Conservation (phyloP, 2,888 invertebrate species). For the Stenurella melanura region DNA sequence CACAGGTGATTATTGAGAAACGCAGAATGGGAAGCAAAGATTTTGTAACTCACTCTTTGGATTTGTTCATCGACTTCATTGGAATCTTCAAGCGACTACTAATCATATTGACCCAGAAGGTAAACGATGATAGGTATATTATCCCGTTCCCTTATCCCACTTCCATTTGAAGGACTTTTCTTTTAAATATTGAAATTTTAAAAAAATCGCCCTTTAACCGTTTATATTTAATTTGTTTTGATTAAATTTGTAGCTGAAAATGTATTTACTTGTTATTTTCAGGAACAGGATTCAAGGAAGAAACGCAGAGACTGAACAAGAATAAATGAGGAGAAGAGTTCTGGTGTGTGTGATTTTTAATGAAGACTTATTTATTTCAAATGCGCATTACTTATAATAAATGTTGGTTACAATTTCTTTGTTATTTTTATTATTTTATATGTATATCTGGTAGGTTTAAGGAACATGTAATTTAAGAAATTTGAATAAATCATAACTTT, state of each 20-base stretch:
- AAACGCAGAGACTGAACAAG: constrained; percentile 69
- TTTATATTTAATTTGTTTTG: too few species aligned
- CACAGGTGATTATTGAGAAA: constrained; percentile 97
- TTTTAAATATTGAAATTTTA: background rate
- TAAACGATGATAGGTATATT: constrained; percentile 72
- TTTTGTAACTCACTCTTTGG: constrained; percentile 93
- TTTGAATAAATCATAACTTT: constrained; percentile 26
- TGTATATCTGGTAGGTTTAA: constrained; percentile 25
- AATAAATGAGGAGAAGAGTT: constrained; percentile 28
- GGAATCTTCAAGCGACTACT: constrained; percentile 94
- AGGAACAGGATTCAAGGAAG: constrained; percentile 71
- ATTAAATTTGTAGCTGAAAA: too few species aligned
- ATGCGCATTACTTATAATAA: constrained; percentile 34
- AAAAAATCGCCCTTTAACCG: too few species aligned
- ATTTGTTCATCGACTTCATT: constrained; percentile 96
- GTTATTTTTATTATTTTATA: constrained; percentile 25
- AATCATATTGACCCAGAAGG: constrained; percentile 93
- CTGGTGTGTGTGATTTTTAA: constrained; percentile 30
- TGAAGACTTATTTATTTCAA: constrained; percentile 26
- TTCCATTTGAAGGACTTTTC: constrained; percentile 1
- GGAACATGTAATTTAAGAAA: constrained; percentile 25
- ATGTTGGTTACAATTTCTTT: constrained; percentile 28
- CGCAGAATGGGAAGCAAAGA: constrained; percentile 92
- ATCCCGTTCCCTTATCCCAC: constrained; percentile 35
- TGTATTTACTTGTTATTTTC: constrained; percentile 56